Evolutionary conservation across 2,888 invertebrate genomes (phyloP).

Genomic region (Agrochola circellaris): DNA sequence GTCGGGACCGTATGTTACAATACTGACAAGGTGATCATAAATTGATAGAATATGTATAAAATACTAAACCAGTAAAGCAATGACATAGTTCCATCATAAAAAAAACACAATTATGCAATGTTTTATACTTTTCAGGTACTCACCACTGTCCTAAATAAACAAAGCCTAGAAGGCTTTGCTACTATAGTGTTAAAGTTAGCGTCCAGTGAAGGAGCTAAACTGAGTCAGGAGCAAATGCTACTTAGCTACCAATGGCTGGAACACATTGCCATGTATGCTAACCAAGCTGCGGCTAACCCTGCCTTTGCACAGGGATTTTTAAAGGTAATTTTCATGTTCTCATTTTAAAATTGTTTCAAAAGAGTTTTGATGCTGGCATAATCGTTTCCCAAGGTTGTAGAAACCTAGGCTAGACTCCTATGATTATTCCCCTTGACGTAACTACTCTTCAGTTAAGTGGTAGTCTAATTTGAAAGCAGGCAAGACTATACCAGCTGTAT

Average conservation of each 20-base stretch:
- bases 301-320: conserved; percentile 86
- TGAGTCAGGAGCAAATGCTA: conserved; percentile 84
- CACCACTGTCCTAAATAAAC: conserved; percentile 84
- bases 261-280: conserved; percentile 90
- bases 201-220: conserved; percentile 80
- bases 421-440: not conserved
- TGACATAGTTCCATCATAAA: not conserved
- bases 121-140: conserved; percentile 82
- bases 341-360: not conserved
- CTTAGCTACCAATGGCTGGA: conserved; percentile 93
- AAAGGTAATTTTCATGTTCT: conserved; percentile 81
- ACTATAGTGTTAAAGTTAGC: conserved; percentile 88
- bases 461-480: not conserved
- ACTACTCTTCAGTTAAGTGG: not conserved
- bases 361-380: not conserved
- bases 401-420: not conserved
- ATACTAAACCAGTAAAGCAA: not conserved
- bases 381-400: not conserved
- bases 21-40: conserved; percentile 88
- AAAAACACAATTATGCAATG: not conserved
- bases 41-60: not conserved
- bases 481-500: not conserved
- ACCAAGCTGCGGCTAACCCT: conserved; percentile 85
- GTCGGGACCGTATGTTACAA: conserved; percentile 89
- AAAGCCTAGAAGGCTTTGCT: conserved; percentile 88